phyloP scores from a whole-genome alignment of 2,113 vertebrate species.

The Abramis brama region DNA sequence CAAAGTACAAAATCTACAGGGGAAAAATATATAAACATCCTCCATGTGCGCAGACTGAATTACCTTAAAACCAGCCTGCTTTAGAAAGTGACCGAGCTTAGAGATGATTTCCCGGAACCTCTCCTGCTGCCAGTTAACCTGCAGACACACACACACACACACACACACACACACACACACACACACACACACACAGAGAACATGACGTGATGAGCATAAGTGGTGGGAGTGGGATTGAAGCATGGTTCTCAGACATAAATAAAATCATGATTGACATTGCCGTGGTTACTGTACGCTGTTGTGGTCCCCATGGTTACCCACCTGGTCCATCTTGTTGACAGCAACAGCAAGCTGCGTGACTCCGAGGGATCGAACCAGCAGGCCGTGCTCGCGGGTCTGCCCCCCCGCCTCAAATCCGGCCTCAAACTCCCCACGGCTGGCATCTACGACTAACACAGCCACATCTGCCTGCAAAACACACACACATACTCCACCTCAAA shows the following conservation, averaged over 20 bases:
- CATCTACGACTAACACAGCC: slow-evolving; percentile 93
- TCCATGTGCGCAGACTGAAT: neutral
- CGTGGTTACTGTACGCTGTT: slow-evolving; percentile 37
- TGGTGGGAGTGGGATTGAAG: slow-evolving; percentile 40
- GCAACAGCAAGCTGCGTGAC: slow-evolving; percentile 96
- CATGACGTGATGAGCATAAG: neutral
- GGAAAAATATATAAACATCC: neutral
- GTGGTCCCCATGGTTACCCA: slow-evolving; percentile 66
- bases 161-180: no score
- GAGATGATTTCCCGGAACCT: slow-evolving; percentile 90
- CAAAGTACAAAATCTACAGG: neutral
- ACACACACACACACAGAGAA: slow-evolving; percentile 10
- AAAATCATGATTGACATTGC: slow-evolving; percentile 42
- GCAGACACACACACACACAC: slow-evolving; percentile 39
- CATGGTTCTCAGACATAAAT: slow-evolving; percentile 40
- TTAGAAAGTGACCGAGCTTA: slow-evolving; percentile 95
- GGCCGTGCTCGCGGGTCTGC: slow-evolving; percentile 95
- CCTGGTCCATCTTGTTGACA: slow-evolving; percentile 99
- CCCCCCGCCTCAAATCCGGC: slow-evolving; percentile 97
- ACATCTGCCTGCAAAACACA: slow-evolving; percentile 87
- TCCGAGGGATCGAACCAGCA: slow-evolving; percentile 95
- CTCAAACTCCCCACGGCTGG: slow-evolving; percentile 96
- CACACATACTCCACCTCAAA: slow-evolving; percentile 13
- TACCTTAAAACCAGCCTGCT: slow-evolving; percentile 99
- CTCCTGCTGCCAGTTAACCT: slow-evolving; percentile 95